A percentile compares a stretch with the other conserved stretches of the same genome.
Conservation (phyloP, 1,140 invertebrate genomes). For the Drosophila sproati region DNA sequence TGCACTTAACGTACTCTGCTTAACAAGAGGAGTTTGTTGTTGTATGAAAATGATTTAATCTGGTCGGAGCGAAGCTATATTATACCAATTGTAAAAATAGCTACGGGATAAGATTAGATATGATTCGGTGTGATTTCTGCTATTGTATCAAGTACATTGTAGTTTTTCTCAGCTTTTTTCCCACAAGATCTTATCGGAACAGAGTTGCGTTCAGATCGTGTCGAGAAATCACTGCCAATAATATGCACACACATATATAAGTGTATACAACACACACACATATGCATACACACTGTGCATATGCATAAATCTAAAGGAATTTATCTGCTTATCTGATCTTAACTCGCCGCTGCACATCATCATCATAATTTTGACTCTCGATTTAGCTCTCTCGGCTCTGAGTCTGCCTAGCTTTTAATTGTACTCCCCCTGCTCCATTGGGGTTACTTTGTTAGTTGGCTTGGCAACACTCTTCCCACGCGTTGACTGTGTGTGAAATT, state of each 20-base stretch:
- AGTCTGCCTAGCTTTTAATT: conserved; percentile 63
- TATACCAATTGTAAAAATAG: no score
- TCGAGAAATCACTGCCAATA: background rate
- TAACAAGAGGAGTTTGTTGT: no score
- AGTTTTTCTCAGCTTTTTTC: no score
- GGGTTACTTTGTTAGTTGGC: conserved; percentile 19
- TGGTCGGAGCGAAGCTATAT: no score
- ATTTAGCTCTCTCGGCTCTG: conserved; percentile 14
- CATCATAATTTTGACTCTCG: background rate
- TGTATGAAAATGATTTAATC: no score
- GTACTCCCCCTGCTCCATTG: background rate
- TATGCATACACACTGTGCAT: no score
- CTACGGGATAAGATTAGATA: no score
- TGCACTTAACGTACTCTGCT: background rate
- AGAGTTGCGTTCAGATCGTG: no score
- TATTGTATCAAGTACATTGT: no score
- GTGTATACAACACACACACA: no score
- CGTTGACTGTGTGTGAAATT: conserved; percentile 46
- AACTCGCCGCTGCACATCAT: conserved; percentile 10
- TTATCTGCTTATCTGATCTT: conserved; percentile 29
- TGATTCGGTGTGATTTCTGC: no score
- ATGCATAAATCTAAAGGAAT: background rate
- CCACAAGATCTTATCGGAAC: no score
- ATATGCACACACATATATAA: background rate
- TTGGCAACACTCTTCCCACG: conserved; percentile 71